Base-by-base conservation (phyloP, 1,140 invertebrate genomes). In the Pseudobourletiella spinata region DNA sequence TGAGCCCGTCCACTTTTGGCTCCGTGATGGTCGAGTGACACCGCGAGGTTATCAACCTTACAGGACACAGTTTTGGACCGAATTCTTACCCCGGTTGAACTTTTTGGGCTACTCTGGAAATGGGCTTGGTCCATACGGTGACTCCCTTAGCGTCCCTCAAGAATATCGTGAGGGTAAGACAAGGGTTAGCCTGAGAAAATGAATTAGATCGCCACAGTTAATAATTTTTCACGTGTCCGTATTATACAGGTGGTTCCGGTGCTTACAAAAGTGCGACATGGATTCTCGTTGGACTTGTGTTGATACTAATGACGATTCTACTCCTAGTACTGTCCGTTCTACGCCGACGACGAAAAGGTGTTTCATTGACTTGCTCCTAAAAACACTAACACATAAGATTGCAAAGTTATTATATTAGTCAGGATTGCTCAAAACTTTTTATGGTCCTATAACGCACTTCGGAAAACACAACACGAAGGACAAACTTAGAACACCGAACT, bases 201-300 rank as follows among this genome's bases (percentile, higher is more conserved):
- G 30, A 57, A 57, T 8, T 20, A 3, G 25, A n/a, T n/a, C n/a
- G n/a, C n/a, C n/a, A n/a, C n/a, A n/a, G n/a, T n/a, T n/a, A n/a
- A n/a, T n/a, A n/a, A n/a, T n/a, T n/a, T n/a, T n/a, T n/a, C n/a
- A n/a, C n/a, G n/a, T n/a, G n/a, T n/a, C n/a, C n/a, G n/a, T n/a
- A n/a, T n/a, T n/a, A n/a, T 30, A 11, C 24, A 68, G 63, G 63
- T 6, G 26, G 55, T 52, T 15, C 65, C 2, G 43, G 65, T 2
- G 68, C 61, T 2, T 66, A 70, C 60, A 67, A 67, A 63, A 68
- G 63, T 29, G 68, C 68, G 1, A 70, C 68, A 2, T 70, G 68
- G 68, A 59, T 66, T 29, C 61, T 70, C 15, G 68, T 67, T 24
- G 68, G 63, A 24, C 52, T 70, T 20, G 65, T 70, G 4, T 30